Conservation (phyloP, 2,113 vertebrate species). For the Anser cygnoides region DNA sequence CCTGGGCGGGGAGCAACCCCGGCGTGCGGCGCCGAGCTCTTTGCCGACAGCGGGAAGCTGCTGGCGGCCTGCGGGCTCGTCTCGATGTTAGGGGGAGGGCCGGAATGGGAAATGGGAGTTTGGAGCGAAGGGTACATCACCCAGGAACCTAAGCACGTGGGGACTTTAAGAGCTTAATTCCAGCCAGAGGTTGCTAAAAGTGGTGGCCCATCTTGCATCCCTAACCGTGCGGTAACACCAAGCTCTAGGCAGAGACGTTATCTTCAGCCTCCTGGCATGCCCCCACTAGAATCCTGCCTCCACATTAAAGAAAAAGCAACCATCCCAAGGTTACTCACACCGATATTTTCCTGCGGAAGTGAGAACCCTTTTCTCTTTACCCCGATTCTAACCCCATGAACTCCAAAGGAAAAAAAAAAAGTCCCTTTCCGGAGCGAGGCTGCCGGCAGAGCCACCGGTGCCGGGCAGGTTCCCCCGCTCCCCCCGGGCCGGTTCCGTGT, state of each 20-base stretch:
- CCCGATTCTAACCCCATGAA: background rate
- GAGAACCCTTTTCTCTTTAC: background rate
- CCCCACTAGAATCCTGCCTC: fast-evolving
- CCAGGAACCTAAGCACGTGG: background rate
- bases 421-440: too few species aligned
- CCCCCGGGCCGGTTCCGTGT: too few species aligned
- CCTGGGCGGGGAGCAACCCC: fast-evolving
- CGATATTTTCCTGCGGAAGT: background rate
- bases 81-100: fast-evolving
- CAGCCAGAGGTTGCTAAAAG: background rate
- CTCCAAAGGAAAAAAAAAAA: background rate
- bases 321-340: background rate
- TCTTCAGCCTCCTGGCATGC: background rate
- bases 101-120: background rate
- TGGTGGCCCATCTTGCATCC: background rate
- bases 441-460: background rate
- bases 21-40: fast-evolving
- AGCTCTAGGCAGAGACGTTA: fast-evolving
- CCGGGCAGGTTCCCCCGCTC: background rate
- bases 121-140: background rate
- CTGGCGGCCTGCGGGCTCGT: background rate
- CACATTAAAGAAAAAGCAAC: background rate
- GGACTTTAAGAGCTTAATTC: background rate
- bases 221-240: background rate
- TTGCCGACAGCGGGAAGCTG: background rate